Evolutionary conservation across 2,113 vertebrate genomes (phyloP).

Genomic region (Stigmatopora argus): DNA sequence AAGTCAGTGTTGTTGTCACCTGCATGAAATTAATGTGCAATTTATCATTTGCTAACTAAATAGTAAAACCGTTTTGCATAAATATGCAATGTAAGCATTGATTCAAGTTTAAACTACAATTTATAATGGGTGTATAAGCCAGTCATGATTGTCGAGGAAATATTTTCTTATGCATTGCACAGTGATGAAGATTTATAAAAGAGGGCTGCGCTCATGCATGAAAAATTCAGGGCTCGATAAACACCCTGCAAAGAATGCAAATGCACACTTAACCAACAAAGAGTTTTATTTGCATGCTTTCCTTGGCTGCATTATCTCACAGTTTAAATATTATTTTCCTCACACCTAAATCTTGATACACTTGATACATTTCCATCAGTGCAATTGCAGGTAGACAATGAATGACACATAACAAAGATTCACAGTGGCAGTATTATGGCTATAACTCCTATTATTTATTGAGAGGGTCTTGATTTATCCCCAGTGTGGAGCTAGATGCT

Average conservation of each 20-base stretch:
- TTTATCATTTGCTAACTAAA: neutral
- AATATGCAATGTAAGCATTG: neutral
- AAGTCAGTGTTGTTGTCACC: no score
- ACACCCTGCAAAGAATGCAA: neutral
- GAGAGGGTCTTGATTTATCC: conserved; percentile 8
- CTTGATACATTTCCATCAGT: conserved; percentile 14
- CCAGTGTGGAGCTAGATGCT: conserved; percentile 8
- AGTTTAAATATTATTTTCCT: neutral
- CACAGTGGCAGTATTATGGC: conserved; percentile 6
- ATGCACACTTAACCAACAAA: neutral
- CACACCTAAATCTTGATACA: neutral
- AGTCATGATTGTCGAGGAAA: neutral
- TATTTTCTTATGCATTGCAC: neutral
- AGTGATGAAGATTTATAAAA: neutral
- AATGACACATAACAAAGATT: neutral
- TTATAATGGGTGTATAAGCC: neutral
- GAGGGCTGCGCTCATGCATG: neutral
- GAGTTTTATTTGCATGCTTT: neutral
- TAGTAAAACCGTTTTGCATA: neutral
- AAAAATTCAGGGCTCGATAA: neutral
- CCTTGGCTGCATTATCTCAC: neutral
- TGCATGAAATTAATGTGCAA: no score
- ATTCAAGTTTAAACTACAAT: neutral
- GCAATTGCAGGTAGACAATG: conserved; percentile 10
- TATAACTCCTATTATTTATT: neutral